A percentile compares a stretch with the other conserved stretches of the same genome.
phyloP scores from a whole-genome alignment of 2,888 invertebrate genomes.

The Protonemura montana region DNA sequence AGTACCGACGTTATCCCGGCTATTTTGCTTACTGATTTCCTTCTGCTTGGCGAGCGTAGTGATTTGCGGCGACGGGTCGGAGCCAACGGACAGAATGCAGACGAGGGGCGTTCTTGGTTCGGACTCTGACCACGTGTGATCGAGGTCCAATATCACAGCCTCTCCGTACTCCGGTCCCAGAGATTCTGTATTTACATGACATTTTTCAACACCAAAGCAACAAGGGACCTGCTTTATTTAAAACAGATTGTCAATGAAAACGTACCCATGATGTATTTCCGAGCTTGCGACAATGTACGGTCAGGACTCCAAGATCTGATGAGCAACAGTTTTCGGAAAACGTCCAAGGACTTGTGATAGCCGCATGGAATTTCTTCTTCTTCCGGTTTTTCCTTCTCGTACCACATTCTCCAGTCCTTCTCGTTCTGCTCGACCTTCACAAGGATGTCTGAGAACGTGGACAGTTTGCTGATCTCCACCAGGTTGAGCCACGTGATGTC shows the following conservation, averaged over 20 bases:
- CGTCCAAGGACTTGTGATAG: conserved; percentile 84
- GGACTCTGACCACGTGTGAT: conserved; percentile 88
- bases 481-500: conserved; percentile 96
- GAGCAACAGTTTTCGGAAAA: conserved; percentile 83
- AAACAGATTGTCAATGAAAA: neutral
- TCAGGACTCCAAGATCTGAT: conserved; percentile 96
- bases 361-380: conserved; percentile 90
- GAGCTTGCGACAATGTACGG: conserved; percentile 90
- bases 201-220: neutral
- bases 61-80: conserved; percentile 96
- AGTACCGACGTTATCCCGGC: no score
- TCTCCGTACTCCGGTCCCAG: conserved; percentile 89
- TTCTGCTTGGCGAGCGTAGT: conserved; percentile 84
- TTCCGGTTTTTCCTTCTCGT: conserved; percentile 92
- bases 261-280: conserved; percentile 84
- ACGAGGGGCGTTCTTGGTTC: conserved; percentile 88
- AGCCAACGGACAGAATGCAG: conserved; percentile 92
- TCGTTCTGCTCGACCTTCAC: conserved; percentile 85
- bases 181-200: conserved; percentile 67
- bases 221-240: neutral
- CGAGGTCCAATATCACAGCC: conserved; percentile 89
- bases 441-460: conserved; percentile 80
- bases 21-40: conserved; percentile 75
- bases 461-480: conserved; percentile 88
- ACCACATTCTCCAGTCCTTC: conserved; percentile 89